A percentile compares a stretch with the other conserved stretches of the same genome.
phyloP scores from a whole-genome alignment of 2,113 vertebrate genomes.

The mouse (Mus musculus) region GRCm39 chr3:35617001-35617500 shows the following conservation, averaged over 20 bases:
- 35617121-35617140: slow-evolving; percentile 78
- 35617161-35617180: slow-evolving; percentile 56
- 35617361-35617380: neutral
- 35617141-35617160: slow-evolving; percentile 68
- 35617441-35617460: neutral
- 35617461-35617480: neutral
- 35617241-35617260: neutral
- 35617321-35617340: neutral
- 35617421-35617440: neutral
- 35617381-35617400: neutral
- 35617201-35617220: slow-evolving; percentile 14
- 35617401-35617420: no score
- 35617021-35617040: slow-evolving; percentile 81
- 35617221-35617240: slow-evolving; percentile 17
- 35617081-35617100: slow-evolving; percentile 79
- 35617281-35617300: neutral
- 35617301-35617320: neutral
- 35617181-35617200: neutral
- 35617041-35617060: slow-evolving; percentile 81
- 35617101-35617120: slow-evolving; percentile 79
- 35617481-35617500: neutral
- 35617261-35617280: no score
- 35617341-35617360: no score
- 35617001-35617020: slow-evolving; percentile 79
- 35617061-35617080: slow-evolving; percentile 75